Evolutionary conservation across 2,888 invertebrate species (phyloP).

Genomic region (Lepetodrilus schrolli): DNA sequence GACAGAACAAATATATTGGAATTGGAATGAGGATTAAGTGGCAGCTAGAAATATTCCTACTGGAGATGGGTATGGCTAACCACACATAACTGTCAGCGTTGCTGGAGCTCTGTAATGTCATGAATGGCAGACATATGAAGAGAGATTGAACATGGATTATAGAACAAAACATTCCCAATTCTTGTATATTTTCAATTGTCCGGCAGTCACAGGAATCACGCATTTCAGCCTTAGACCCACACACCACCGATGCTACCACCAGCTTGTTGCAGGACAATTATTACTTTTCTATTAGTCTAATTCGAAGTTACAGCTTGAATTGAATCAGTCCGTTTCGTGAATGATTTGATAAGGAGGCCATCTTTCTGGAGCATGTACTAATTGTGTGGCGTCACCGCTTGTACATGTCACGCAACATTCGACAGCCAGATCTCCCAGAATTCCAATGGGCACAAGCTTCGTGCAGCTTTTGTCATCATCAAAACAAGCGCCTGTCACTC

Average conservation of each 20-base stretch:
- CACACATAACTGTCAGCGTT: too few relatives aligned
- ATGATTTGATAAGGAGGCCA: constrained; percentile 18
- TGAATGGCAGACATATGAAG: too few relatives aligned
- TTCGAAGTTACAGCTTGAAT: constrained; percentile 5
- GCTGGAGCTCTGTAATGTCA: too few relatives aligned
- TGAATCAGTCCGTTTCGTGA: constrained; percentile 1
- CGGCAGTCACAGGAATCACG: too few relatives aligned
- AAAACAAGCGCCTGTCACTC: background rate
- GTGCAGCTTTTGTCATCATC: background rate
- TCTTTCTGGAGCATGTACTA: constrained; percentile 17
- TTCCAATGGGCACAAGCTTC: background rate
- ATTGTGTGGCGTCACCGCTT: constrained; percentile 16
- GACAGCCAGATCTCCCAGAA: background rate
- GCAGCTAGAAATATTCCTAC: constrained; percentile 1
- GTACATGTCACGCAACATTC: background rate
- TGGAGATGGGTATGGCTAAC: background rate
- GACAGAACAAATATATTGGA: constrained; percentile 2
- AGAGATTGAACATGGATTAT: too few relatives aligned
- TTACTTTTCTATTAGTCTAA: too few relatives aligned
- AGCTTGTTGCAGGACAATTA: constrained; percentile 15
- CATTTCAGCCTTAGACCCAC: too few relatives aligned
- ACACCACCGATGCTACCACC: too few relatives aligned
- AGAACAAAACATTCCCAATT: too few relatives aligned
- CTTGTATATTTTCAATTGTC: too few relatives aligned
- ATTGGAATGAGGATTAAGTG: constrained; percentile 12